A percentile compares a stretch with the other conserved stretches of the same genome.
Conservation (phyloP, 2,888 invertebrate genomes). For the Coleophora flavipennella region DNA sequence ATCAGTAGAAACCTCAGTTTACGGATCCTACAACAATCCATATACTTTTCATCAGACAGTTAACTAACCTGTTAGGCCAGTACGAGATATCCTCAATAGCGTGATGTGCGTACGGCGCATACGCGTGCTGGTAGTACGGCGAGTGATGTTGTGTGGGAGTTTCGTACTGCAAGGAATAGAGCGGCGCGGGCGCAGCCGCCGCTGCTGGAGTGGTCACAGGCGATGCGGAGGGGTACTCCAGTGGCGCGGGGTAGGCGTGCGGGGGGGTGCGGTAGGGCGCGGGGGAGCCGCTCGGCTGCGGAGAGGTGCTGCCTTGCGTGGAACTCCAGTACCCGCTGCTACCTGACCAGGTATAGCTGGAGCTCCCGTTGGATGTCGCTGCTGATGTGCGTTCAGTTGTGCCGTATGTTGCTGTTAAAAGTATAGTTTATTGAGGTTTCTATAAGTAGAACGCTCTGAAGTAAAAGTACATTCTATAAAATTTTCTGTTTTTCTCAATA, state of each 20-base stretch:
- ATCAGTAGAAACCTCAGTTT: too few species aligned
- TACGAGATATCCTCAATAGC: constrained; percentile 65
- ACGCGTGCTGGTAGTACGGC: constrained; percentile 63
- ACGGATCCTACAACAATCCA: too few species aligned
- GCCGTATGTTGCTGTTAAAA: constrained; percentile 47
- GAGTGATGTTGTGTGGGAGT: constrained; percentile 55
- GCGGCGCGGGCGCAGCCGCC: constrained; percentile 44
- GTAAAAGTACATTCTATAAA: too few species aligned
- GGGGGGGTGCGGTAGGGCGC: constrained; percentile 61
- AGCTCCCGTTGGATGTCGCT: constrained; percentile 40
- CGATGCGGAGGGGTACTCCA: constrained; percentile 51
- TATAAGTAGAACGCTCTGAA: not conserved
- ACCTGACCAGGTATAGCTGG: constrained; percentile 58
- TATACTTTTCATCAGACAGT: too few species aligned
- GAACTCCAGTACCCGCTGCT: constrained; percentile 58
- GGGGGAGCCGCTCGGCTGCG: constrained; percentile 54
- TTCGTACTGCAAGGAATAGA: constrained; percentile 61
- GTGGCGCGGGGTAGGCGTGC: constrained; percentile 56
- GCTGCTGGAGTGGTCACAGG: constrained; percentile 41
- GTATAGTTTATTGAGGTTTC: not conserved
- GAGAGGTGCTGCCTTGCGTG: constrained; percentile 49
- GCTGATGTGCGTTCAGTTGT: constrained; percentile 47
- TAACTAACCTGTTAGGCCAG: constrained; percentile 59
- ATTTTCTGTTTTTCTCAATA: too few species aligned
- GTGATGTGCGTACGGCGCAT: constrained; percentile 62